Evolutionary conservation across 2,888 invertebrate genomes (phyloP), one percentile per base, ranked within the genome.

Genomic region (Hydraecia micacea): DNA sequence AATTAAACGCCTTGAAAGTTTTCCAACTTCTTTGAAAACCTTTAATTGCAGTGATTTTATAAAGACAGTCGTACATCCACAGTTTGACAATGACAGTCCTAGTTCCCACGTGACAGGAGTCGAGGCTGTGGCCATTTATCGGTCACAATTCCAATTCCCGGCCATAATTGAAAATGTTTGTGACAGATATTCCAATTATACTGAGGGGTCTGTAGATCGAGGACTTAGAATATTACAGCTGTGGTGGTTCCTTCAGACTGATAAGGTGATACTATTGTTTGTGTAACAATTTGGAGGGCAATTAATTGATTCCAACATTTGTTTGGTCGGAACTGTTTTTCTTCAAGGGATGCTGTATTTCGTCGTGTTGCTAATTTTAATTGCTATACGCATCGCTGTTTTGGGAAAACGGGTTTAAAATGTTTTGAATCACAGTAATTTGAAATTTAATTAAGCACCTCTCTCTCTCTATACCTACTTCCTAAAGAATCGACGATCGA

Each of bases 141-240:
- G 85, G 72, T 32, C 65, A 74, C 84, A 84, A 81, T 76, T 80
- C 80, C 84, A 74, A 84, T 84, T 72, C 21, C 76, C 73, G 8
- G 74, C 77, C 28, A 73, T 85, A 82, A 85, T 85, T 79, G 85
- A 85, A 85, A 82, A 74, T 82, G 85, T 85, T 85, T 79, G 82
- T 76, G 84, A 79, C 79, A 79, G 78, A 85, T 85, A 85, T 82
- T 82, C 74, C 78, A 85, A 85, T 82, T 85, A 84, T 73, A 73
- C 15, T 71, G 60, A 32, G 39, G 60, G 58, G 28, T 78, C 28
- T 74, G 68, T 58, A 62, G 63, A 80, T 76, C 70, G 15, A 52
- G 60, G 28, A 55, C 73, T 83, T 70, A 28, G 46, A 73, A 58
- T 67, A 58, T 67, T 55, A 71, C 76, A 73, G 72, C 58, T 69